Base-by-base conservation (phyloP, 1,140 invertebrate species). In the Euwallacea similis region DNA sequence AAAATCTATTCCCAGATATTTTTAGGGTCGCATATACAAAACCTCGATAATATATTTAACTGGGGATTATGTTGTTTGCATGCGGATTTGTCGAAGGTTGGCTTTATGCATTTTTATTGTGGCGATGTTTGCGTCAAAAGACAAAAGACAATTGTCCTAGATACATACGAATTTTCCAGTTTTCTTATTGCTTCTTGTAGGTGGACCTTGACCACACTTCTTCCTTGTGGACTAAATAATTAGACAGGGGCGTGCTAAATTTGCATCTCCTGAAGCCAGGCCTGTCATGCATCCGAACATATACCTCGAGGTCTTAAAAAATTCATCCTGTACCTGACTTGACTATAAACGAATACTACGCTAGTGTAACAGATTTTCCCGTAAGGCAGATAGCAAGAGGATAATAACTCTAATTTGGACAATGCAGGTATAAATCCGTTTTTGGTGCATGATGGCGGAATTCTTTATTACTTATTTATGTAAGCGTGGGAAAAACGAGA, bases 321-420 rank as follows among this genome's bases (percentile, higher is more conserved):
- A 56, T 44, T 67, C 54, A 67, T 67, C 55, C 33, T 16, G 65
- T 67, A 58, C 65, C 55, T 46, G 65, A 58, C 42, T 67, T 44
- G 65, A 58, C 65, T 67, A 67, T 44, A 67, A 67, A 67, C 65
- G 65, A 42, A 64, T 64, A 64, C 61, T 64, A 64, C 42, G 61
- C 61, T 64, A 50, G 61, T 64, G 58, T 58, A 58, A 67, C 65
- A 67, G 54, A 67, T 67, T 67, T 67, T 67, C 65, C 55, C 65
- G 65, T 67, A 67, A 67, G 65, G 65, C 65, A 67, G 54, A 68
- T 68, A 68, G 66, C 47, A 68, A 68, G 56, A 61, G 58, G 56
- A 68, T 68, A 68, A 68, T 68, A 68, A 68, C 66, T 68, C 66
- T 68, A 68, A 68, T 68, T 68, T 68, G 56, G 66, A 68, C 66